Base-by-base conservation (phyloP, 2,888 invertebrate genomes). In the Ecliptopera silaceata region DNA sequence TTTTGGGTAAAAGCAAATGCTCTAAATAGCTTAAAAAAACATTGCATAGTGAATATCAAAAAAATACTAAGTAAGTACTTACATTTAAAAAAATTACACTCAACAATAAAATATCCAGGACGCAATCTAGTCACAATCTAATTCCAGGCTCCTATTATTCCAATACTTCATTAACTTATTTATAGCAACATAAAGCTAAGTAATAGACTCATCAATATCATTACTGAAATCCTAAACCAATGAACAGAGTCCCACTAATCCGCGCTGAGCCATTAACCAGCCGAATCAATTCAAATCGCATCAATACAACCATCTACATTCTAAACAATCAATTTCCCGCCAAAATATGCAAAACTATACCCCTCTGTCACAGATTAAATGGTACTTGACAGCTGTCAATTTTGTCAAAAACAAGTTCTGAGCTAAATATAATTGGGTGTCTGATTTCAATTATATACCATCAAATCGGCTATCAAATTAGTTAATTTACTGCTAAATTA, bases 261-360 rank as follows among this genome's bases (percentile, higher is more conserved):
- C 56, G 52, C 42, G 20, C 10, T 26, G 18, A 20, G 29, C 43
- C 48, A 48, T 55, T 53, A 52, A 51, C 51, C 54, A 42, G 12
- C 15, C 48, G 11, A 47, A 53, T 53, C 46, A 53, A 53, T 53
- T 53, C 53, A 12, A 46, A 47, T 47, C 46, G 22, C 53, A 46
- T 41, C 41, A 41, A 51, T 46, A 15, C 46, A 39, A 32, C 53
- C n/a, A 39, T 52, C 15, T 36, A 6, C 8, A 36, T 36, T 36
- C 52, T 45, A 52, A 52, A 20, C 38, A 59, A 60, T 55, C 39
- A 57, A 63, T 60, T 55, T 63, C 57, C 48, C 54, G 59, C 50
- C 50, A 51, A 53, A 62, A 59, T 50, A 50, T 50, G 42, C 49
- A 42, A 50, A 34, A 50, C 42, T 48, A 48, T 31, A 2, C 1